Percentiles rank a stretch among this genome's conserved stretches.
Evolutionary conservation across 2,797 vertebrate species (phyloP).

Genomic region (Myripristis murdjan): DNA sequence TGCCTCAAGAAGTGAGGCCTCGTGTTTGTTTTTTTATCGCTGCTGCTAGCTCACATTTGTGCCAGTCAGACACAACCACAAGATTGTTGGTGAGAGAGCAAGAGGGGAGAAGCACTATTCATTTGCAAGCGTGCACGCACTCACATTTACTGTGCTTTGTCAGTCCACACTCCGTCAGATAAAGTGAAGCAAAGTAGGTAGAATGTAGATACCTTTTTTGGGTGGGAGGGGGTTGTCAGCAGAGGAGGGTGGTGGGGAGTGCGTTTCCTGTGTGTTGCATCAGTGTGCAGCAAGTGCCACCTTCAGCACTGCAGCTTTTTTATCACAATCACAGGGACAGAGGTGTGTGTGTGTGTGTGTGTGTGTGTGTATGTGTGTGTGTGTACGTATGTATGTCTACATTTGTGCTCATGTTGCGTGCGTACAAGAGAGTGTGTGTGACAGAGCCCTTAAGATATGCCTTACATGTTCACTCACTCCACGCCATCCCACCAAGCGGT

Average conservation of each 20-base stretch:
- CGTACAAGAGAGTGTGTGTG: conserved; percentile 6
- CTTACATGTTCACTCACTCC: conserved; percentile 44
- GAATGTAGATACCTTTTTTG: conserved; percentile 53
- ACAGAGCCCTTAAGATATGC: conserved; percentile 15
- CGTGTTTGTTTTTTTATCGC: conserved; percentile 42
- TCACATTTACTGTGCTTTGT: conserved; percentile 31
- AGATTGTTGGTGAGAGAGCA: neutral
- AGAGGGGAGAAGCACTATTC: neutral
- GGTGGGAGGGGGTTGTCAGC: conserved; percentile 33
- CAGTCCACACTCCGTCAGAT: conserved; percentile 50
- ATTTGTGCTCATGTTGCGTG: conserved; percentile 17
- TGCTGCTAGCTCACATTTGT: conserved; percentile 18
- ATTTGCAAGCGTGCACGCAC: conserved; percentile 18
- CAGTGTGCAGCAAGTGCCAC: conserved; percentile 56
- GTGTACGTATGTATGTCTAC: conserved; percentile 1
- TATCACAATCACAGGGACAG: conserved; percentile 50
- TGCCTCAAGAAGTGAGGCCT: conserved; percentile 34
- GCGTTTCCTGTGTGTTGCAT: conserved; percentile 73
- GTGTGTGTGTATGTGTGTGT: conserved; percentile 15
- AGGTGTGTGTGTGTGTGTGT: conserved; percentile 54
- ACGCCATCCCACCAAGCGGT: conserved; percentile 45
- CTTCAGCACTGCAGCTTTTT: conserved; percentile 62
- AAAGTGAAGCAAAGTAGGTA: conserved; percentile 41
- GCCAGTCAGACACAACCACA: neutral
- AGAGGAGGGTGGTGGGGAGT: conserved; percentile 13